phyloP scores from a whole-genome alignment of 2,113 vertebrate genomes.

The Lycaon pictus region DNA sequence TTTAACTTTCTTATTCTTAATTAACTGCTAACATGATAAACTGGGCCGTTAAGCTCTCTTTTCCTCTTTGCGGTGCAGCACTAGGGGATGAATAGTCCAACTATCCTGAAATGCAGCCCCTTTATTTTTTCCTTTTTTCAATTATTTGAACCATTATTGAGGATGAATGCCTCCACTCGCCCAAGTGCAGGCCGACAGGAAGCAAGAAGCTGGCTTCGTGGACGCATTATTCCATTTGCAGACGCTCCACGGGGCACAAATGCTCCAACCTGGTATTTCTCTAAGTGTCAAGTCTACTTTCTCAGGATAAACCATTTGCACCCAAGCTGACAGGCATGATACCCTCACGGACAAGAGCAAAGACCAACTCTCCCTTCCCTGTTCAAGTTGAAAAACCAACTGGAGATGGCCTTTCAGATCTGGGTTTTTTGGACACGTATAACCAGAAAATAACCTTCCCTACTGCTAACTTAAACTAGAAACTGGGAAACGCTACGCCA shows the following conservation, averaged over 20 bases:
- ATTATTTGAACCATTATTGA: conserved; percentile 37
- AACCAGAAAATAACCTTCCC: conserved; percentile 60
- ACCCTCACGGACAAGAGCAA: conserved; percentile 19
- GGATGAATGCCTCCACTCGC: background rate
- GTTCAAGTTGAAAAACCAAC: conserved; percentile 72
- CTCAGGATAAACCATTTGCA: conserved; percentile 75
- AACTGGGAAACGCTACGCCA: conserved; percentile 46
- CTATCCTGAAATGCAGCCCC: background rate
- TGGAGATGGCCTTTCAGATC: conserved; percentile 66
- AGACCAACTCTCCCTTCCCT: conserved; percentile 45
- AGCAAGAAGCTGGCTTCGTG: background rate
- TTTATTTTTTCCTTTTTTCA: conserved; percentile 29
- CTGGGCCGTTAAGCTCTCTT: background rate
- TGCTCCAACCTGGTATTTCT: conserved; percentile 10
- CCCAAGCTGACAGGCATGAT: conserved; percentile 68
- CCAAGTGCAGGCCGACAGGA: background rate
- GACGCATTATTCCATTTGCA: background rate
- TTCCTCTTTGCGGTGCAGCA: background rate
- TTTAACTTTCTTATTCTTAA: conserved; percentile 2
- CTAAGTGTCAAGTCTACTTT: conserved; percentile 51
- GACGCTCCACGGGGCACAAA: background rate
- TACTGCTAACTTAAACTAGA: conserved; percentile 60
- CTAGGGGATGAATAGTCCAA: background rate
- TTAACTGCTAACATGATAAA: conserved; percentile 8
- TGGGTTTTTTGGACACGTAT: background rate